Evolutionary conservation across 2,797 vertebrate genomes (phyloP).

Genomic region (Sebastes nivosus): DNA sequence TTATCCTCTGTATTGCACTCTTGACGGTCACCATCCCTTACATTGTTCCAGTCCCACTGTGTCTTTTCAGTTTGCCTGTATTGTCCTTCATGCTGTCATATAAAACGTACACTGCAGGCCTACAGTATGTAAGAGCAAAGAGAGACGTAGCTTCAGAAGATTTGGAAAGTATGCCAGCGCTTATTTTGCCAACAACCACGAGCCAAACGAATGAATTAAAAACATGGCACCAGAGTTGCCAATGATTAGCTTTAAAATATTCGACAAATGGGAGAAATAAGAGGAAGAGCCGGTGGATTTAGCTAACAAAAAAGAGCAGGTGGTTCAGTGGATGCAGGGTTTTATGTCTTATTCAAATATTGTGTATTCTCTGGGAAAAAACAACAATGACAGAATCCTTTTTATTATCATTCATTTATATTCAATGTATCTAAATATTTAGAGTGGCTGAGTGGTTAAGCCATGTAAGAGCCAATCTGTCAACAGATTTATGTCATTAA

Average conservation of each 20-base stretch:
- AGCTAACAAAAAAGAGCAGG: constrained; percentile 35
- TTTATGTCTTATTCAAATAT: background rate
- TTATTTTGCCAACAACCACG: constrained; percentile 23
- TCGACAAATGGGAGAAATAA: constrained; percentile 23
- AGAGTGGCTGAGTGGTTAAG: background rate
- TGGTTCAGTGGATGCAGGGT: constrained; percentile 6
- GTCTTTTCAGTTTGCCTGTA: constrained; percentile 23
- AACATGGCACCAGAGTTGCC: constrained; percentile 17
- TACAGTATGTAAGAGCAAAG: constrained; percentile 15
- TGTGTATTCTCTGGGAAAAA: background rate
- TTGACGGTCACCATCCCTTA: background rate
- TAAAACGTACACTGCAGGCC: constrained; percentile 24
- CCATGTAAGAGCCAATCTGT: background rate
- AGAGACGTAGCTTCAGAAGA: constrained; percentile 19
- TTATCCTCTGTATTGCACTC: background rate
- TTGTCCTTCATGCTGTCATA: constrained; percentile 52
- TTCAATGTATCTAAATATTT: background rate
- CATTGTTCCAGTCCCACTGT: constrained; percentile 5
- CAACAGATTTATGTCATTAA: background rate
- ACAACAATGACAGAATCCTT: background rate
- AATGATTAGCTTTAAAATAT: constrained; percentile 37
- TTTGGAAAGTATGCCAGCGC: constrained; percentile 5
- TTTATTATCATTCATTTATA: background rate
- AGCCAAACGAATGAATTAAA: constrained; percentile 29
- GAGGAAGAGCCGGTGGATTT: constrained; percentile 14